A percentile compares a stretch with the other conserved stretches of the same genome.
phyloP scores from a whole-genome alignment of 1,140 invertebrate species.

The Zeugodacus cucurbitae region DNA sequence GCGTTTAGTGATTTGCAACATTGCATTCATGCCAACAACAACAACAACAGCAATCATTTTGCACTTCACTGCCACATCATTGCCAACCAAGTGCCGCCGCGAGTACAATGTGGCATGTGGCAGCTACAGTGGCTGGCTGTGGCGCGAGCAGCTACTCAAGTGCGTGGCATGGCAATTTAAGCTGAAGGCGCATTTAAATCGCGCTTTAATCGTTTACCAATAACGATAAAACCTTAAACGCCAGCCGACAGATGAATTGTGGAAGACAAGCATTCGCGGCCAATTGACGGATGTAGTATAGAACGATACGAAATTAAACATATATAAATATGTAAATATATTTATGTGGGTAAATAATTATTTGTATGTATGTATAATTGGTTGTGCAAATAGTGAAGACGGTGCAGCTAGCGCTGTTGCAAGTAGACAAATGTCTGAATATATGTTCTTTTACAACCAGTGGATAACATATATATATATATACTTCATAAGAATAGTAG shows the following conservation, averaged over 20 bases:
- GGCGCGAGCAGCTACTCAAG: background rate
- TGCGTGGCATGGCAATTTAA: conserved; percentile 29
- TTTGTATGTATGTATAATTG: no score
- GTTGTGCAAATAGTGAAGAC: background rate
- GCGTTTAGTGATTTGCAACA: background rate
- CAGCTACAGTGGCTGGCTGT: background rate
- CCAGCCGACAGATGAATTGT: conserved; percentile 29
- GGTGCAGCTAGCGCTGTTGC: background rate
- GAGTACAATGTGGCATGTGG: background rate
- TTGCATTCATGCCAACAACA: background rate
- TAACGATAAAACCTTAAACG: background rate
- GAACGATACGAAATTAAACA: background rate
- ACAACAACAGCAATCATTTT: conserved; percentile 1
- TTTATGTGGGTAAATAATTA: background rate
- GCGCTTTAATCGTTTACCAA: conserved; percentile 21
- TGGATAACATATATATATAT: background rate
- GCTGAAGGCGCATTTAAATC: conserved; percentile 35
- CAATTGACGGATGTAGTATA: background rate
- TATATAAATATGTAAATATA: background rate
- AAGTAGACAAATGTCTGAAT: background rate
- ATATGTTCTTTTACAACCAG: no score
- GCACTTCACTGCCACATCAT: conserved; percentile 35
- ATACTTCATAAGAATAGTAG: background rate
- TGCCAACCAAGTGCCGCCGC: background rate
- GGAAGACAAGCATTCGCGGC: conserved; percentile 5